Evolutionary conservation across 2,113 vertebrate genomes (phyloP).

Genomic region (Dipodomys ordii): DNA sequence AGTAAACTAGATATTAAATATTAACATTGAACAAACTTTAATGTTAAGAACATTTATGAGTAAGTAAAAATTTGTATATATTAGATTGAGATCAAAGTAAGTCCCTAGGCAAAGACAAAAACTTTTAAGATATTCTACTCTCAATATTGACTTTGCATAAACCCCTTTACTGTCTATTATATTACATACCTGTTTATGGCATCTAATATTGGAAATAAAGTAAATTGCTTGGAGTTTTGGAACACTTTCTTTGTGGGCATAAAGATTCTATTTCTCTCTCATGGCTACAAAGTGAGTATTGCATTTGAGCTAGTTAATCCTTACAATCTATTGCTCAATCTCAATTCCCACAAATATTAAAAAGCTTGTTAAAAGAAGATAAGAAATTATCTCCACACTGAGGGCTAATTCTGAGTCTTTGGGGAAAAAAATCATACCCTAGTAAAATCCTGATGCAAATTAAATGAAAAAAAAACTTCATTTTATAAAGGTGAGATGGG

Average conservation of each 20-base stretch:
- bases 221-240: conserved; percentile 49
- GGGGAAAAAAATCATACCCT: neutral
- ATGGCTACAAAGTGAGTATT: conserved; percentile 3
- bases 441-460: conserved; percentile 59
- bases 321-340: conserved; percentile 58
- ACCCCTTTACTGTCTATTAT: neutral
- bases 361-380: conserved; percentile 76
- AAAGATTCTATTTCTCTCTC: conserved; percentile 71
- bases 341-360: conserved; percentile 71
- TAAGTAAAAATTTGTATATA: neutral
- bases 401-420: conserved; percentile 61
- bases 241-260: conserved; percentile 39
- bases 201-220: conserved; percentile 59
- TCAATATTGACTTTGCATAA: neutral
- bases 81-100: conserved; percentile 6
- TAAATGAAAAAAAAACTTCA: conserved; percentile 73
- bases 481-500: conserved; percentile 34
- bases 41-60: neutral
- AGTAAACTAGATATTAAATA: neutral
- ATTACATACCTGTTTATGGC: conserved; percentile 40
- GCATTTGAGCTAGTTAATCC: conserved; percentile 50
- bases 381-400: conserved; percentile 59
- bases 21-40: neutral
- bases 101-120: neutral
- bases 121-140: neutral